Conservation (phyloP, 1,140 invertebrate genomes). For the Drosophila kanapiae region DNA sequence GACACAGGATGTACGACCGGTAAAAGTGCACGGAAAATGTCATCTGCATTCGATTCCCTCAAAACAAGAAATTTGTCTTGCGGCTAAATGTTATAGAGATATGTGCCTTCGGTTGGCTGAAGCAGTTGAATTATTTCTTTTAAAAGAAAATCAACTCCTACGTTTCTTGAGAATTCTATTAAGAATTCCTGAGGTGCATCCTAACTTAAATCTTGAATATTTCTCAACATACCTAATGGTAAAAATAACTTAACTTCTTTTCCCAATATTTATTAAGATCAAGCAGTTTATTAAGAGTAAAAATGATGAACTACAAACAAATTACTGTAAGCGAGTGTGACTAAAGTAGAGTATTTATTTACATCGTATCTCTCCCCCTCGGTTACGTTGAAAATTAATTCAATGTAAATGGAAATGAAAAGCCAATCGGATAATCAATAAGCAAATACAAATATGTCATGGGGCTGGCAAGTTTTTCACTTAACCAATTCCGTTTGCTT, state of each 20-base stretch:
- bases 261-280: no score
- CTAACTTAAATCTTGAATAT: no score
- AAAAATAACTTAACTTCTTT: no score
- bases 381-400: slow-evolving; percentile 18
- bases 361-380: neutral
- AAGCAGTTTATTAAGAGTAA: no score
- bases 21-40: slow-evolving; percentile 34
- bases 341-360: neutral
- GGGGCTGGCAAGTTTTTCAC: slow-evolving; percentile 25
- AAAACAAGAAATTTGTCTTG: slow-evolving; percentile 16
- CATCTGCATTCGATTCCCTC: slow-evolving; percentile 44
- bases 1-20: neutral
- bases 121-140: neutral
- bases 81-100: neutral
- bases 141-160: neutral
- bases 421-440: slow-evolving; percentile 54
- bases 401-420: slow-evolving; percentile 22
- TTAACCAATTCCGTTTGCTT: slow-evolving; percentile 33
- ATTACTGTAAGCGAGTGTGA: neutral
- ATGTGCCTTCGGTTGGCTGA: neutral
- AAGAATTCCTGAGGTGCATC: no score
- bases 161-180: no score
- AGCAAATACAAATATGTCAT: slow-evolving; percentile 43
- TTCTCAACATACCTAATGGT: no score
- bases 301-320: neutral